phyloP scores from a whole-genome alignment of 35 echinoderm and acorn worm species.

The Ophioderma brevispina region DNA sequence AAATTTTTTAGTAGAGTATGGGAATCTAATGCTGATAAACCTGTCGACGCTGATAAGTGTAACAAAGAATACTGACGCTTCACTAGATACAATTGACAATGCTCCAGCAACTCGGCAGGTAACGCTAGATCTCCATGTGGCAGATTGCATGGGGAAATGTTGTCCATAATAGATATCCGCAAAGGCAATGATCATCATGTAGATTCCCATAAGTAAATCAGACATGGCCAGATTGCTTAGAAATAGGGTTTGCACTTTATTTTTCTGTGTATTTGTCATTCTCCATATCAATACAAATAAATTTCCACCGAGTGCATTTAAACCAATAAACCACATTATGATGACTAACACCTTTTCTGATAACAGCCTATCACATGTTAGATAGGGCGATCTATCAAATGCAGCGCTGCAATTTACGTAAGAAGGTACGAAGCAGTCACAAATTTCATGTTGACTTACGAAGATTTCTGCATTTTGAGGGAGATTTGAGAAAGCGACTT shows the following conservation, averaged over 20 bases:
- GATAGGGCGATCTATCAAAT: neutral
- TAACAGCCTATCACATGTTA: neutral
- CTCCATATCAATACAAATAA: neutral
- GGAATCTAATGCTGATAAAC: neutral
- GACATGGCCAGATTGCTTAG: neutral
- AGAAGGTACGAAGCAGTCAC: neutral
- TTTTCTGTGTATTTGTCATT: neutral
- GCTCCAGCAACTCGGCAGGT: neutral
- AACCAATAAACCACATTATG: neutral
- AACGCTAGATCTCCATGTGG: neutral
- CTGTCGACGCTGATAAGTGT: slow-evolving; percentile 10
- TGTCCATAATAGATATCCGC: neutral
- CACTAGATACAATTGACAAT: neutral
- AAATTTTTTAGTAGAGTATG: neutral
- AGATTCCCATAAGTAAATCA: neutral
- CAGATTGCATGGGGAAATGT: neutral
- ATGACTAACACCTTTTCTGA: neutral
- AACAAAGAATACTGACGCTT: slow-evolving; percentile 13
- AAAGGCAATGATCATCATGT: neutral
- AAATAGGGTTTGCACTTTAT: neutral
- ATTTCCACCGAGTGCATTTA: neutral
- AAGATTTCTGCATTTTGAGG: neutral
- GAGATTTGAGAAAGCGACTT: neutral
- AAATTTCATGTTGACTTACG: neutral
- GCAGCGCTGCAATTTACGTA: neutral